These are phyloP conservation scores for Ormyrus pomaceus DNA, from an alignment of 2,888 invertebrate genomes.

Conservation along the genomic window DNA sequence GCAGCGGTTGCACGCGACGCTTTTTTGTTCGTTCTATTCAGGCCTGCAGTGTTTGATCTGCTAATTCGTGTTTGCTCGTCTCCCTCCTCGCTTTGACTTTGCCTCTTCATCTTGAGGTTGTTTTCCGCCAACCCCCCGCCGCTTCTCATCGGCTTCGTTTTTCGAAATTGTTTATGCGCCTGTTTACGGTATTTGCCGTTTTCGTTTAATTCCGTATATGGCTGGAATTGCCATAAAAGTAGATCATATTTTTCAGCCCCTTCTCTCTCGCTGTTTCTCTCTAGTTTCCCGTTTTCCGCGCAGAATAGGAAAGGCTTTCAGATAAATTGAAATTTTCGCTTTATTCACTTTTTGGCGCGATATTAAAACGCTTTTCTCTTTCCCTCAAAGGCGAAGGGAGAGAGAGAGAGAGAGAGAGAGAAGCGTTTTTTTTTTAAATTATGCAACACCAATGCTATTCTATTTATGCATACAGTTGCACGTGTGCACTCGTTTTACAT, in stretches of 20 bases:
- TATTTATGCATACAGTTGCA: slow-evolving; percentile 43
- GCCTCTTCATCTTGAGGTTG: no score
- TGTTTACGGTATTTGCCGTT: no score
- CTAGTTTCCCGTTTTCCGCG: neutral
- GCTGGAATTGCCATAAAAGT: no score
- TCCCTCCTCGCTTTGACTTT: no score
- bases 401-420: neutral
- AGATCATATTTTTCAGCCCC: no score
- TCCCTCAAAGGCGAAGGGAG: neutral
- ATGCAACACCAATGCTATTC: slow-evolving; percentile 12
- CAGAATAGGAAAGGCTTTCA: slow-evolving; percentile 29
- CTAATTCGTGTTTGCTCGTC: slow-evolving; percentile 41
- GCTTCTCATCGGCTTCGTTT: no score
- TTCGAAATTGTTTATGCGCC: no score
- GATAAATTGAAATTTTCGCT: slow-evolving; percentile 45
- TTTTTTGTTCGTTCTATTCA: neutral
- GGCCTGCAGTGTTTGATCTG: slow-evolving; percentile 31
- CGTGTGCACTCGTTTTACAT: slow-evolving; percentile 36
- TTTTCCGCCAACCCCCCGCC: no score
- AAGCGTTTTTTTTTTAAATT: slow-evolving; percentile 6
- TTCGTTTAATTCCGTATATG: no score
- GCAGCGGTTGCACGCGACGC: neutral
- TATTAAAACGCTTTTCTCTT: slow-evolving; percentile 19
- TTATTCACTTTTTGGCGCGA: slow-evolving; percentile 13
- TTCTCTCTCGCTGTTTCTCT: neutral